Base-by-base conservation (phyloP, 2,888 invertebrate species). In the Monoplex corrugatus region DNA sequence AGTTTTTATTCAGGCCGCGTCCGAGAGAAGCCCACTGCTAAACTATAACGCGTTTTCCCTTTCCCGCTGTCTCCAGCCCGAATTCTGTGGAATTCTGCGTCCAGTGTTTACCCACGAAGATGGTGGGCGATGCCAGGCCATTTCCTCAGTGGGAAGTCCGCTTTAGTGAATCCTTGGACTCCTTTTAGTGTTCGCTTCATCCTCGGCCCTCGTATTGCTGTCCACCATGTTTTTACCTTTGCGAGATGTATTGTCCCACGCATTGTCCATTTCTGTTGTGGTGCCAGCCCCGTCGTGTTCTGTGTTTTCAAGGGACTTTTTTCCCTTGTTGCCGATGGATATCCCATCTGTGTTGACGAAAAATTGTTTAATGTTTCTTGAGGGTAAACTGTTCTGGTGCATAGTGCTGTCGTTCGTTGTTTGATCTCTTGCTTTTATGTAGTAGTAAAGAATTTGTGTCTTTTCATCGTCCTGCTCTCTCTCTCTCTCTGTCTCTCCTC, bases 111-210 rank as follows among this genome's bases (percentile, higher is more conserved):
- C 83, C 83, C 83, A 32, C 83, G 45, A 83, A 8, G 83, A 38
- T 35, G 32, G 78, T 35, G 83, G 83, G 43, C 32, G 83, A 44
- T 83, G 45, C 83, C 45, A 10, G 43, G n/a, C 83, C 83, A 83
- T 83, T 83, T 83, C 83, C 83, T 45, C 83, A 32, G 83, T 83
- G 45, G 83, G 83, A 32, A 83, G 83, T 44, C 83, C n/a, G 45
- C n/a, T n/a, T 13, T 45, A 38, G 5, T n/a, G 28, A 57, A 35
- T 75, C 16, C 38, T 3, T 32, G 13, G 3, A 38, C 8, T 75
- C 19, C 6, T 5, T 0, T 75, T 38, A 13, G 13, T 32, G 28
- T 13, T 38, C n/a, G 1, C 28, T 35, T 35, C 35, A 32, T 28
- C 28, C 32, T 5, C 6, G 35, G 10, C n/a, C 28, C 32, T 28